Conservation (phyloP, 1,140 invertebrate species). For the Ruditapes philippinarum region DNA sequence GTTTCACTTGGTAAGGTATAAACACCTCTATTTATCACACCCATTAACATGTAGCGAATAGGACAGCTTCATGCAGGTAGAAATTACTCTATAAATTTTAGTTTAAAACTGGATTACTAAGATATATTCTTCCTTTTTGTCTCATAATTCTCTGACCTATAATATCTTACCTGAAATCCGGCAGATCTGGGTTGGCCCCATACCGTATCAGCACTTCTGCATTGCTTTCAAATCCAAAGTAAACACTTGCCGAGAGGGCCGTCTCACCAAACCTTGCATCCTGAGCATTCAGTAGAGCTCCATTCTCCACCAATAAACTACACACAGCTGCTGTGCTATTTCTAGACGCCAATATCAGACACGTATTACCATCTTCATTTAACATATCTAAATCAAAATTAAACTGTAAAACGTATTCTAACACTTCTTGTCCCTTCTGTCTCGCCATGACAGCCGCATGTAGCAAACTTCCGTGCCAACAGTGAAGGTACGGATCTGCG, state of each 20-base stretch:
- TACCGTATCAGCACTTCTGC: constrained; percentile 67
- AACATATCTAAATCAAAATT: constrained; percentile 66
- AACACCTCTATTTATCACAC: too few species aligned
- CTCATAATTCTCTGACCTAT: too few species aligned
- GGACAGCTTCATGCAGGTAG: too few species aligned
- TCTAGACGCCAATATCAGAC: constrained; percentile 66
- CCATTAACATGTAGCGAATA: too few species aligned
- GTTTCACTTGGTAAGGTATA: too few species aligned
- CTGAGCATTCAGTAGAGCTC: constrained; percentile 66
- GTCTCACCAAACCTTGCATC: constrained; percentile 73
- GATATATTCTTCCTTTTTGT: too few species aligned
- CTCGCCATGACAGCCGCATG: constrained; percentile 71
- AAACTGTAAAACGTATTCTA: constrained; percentile 65
- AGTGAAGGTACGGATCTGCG: constrained; percentile 70
- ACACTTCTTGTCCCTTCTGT: constrained; percentile 38
- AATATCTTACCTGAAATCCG: constrained; percentile 67
- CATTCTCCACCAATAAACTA: constrained; percentile 57
- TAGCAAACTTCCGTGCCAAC: constrained; percentile 69
- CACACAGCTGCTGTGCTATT: constrained; percentile 62
- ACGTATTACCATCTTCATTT: constrained; percentile 71
- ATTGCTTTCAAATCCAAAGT: constrained; percentile 74
- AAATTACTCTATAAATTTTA: too few species aligned
- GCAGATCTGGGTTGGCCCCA: constrained; percentile 69
- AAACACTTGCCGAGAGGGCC: constrained; percentile 70
- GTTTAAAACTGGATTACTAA: too few species aligned